phyloP scores from a whole-genome alignment of 1,140 invertebrate species.

The Diorhabda sublineata region DNA sequence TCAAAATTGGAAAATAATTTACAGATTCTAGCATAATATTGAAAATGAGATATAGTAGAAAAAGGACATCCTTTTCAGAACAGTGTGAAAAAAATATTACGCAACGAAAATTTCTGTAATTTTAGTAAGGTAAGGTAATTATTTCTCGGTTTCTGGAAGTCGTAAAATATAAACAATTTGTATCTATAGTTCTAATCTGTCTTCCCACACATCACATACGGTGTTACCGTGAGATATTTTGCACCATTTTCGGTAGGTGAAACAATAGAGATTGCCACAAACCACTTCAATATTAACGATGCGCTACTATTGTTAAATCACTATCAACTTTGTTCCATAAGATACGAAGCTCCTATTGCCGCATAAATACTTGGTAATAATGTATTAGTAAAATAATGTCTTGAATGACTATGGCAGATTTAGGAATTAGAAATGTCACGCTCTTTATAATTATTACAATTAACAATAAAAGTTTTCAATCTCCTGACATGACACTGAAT shows the following conservation, averaged over 20 bases:
- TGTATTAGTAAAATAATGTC: no score
- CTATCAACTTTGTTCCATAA: no score
- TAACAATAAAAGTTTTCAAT: no score
- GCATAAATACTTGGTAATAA: no score
- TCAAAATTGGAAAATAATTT: neutral
- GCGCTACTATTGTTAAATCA: no score
- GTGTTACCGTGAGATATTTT: constrained; percentile 13
- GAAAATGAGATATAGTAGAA: neutral
- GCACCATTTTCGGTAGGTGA: constrained; percentile 18
- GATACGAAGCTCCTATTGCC: no score
- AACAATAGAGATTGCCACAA: constrained; percentile 10
- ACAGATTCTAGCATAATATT: neutral
- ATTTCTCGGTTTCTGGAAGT: constrained; percentile 1
- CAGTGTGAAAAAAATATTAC: neutral
- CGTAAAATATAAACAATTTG: constrained; percentile 9
- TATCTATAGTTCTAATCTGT: constrained; percentile 12
- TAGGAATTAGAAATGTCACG: no score
- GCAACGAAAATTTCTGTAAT: neutral
- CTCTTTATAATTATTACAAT: no score
- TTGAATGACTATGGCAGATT: no score
- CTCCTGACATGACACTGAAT: no score
- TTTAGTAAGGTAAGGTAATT: neutral
- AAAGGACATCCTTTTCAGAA: neutral
- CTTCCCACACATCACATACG: constrained; percentile 24
- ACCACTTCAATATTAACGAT: no score